Conservation (phyloP, 2,888 invertebrate species). For the Erannis defoliaria region DNA sequence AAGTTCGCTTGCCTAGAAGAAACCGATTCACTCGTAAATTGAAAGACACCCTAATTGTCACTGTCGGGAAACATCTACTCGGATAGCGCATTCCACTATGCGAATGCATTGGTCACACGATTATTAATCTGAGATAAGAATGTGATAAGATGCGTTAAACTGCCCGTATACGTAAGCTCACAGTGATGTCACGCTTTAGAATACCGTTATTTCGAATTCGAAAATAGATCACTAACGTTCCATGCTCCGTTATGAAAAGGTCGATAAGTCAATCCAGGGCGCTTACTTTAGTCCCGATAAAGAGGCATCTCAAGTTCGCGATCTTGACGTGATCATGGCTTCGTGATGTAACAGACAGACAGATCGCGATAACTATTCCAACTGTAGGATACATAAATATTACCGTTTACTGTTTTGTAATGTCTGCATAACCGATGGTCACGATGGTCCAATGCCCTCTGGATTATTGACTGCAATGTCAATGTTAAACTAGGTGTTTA, state of each 20-base stretch:
- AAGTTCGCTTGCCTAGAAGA: no score
- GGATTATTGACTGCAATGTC: slow-evolving; percentile 21
- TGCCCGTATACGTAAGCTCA: not conserved
- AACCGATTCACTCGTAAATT: no score
- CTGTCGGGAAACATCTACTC: no score
- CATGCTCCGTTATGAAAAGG: slow-evolving; percentile 53
- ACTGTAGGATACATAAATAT: slow-evolving; percentile 48
- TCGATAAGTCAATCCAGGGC: slow-evolving; percentile 51
- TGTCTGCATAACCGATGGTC: slow-evolving; percentile 38
- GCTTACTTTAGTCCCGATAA: slow-evolving; percentile 63
- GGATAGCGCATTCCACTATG: no score
- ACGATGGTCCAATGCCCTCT: slow-evolving; percentile 23
- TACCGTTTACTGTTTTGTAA: slow-evolving; percentile 48
- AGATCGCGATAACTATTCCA: slow-evolving; percentile 53
- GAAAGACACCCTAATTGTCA: no score
- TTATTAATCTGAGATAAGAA: no score
- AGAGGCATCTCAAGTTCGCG: slow-evolving; percentile 70
- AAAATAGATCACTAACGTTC: slow-evolving; percentile 46
- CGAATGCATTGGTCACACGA: no score
- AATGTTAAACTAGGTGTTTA: slow-evolving; percentile 10
- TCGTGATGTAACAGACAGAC: slow-evolving; percentile 67
- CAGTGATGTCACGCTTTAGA: not conserved
- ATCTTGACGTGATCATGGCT: slow-evolving; percentile 74
- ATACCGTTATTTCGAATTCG: slow-evolving; percentile 21
- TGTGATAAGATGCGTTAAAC: no score